Conservation (phyloP, 2,888 invertebrate species). For the Leptinotarsa peninsularis region DNA sequence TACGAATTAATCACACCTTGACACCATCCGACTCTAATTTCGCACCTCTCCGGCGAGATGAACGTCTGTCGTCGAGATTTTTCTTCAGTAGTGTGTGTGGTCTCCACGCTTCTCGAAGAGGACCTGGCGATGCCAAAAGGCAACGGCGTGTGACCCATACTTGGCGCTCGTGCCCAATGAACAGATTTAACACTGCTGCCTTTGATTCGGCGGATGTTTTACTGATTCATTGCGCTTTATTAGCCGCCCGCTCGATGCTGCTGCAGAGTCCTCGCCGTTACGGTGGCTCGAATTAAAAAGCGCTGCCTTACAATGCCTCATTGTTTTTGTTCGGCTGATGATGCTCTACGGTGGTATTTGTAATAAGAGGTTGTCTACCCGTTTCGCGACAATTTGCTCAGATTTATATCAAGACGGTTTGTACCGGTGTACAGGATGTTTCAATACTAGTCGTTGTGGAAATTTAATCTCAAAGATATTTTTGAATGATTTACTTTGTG, state of each 20-base stretch:
- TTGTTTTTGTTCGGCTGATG: conserved; percentile 1
- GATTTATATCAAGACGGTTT: background rate
- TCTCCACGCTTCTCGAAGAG: conserved; percentile 61
- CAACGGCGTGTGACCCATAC: conserved; percentile 62
- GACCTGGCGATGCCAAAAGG: conserved; percentile 57
- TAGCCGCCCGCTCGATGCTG: conserved; percentile 47
- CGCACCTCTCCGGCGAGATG: conserved; percentile 21
- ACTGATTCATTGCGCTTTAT: conserved; percentile 61
- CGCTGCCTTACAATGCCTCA: conserved; percentile 1
- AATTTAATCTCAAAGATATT: no score
- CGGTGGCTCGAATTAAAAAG: conserved; percentile 16
- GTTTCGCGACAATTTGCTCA: background rate
- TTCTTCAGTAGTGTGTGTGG: conserved; percentile 57
- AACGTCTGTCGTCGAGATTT: conserved; percentile 31
- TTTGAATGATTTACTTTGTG: no score
- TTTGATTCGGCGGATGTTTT: conserved; percentile 59
- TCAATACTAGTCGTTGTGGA: background rate
- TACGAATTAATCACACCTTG: conserved; percentile 18
- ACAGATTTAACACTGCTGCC: conserved; percentile 62
- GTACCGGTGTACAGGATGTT: background rate
- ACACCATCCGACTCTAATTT: conserved; percentile 30
- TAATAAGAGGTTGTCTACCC: conserved; percentile 7
- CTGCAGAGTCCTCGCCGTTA: conserved; percentile 26
- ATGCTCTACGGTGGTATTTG: background rate
- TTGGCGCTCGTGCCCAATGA: conserved; percentile 59